phyloP scores from a whole-genome alignment of 2,888 invertebrate genomes.

The Apodemia hepburni region DNA sequence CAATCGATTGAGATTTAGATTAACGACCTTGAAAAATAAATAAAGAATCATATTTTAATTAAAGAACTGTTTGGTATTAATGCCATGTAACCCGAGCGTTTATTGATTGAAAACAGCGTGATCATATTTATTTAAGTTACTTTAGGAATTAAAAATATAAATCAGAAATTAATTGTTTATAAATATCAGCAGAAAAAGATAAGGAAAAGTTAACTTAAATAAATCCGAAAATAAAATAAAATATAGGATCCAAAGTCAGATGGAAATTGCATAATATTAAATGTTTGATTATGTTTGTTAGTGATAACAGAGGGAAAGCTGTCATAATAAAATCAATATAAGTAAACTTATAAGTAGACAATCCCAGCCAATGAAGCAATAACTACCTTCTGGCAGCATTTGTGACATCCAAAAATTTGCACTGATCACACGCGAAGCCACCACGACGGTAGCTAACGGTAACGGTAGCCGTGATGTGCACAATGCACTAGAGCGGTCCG shows the following conservation, averaged over 20 bases:
- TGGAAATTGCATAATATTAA: neutral
- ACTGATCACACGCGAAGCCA: slow-evolving; percentile 19
- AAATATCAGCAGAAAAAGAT: neutral
- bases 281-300: neutral
- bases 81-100: neutral
- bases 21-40: no score
- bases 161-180: neutral
- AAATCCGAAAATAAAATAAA: neutral
- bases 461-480: slow-evolving; percentile 14
- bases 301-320: neutral
- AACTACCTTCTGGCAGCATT: slow-evolving; percentile 73
- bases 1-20: no score
- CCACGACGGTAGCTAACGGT: slow-evolving; percentile 26
- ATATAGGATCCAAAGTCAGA: neutral
- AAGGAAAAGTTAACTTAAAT: neutral
- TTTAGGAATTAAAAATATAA: neutral
- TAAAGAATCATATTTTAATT: no score
- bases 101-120: neutral
- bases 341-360: slow-evolving; percentile 9
- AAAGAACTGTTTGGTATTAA: no score
- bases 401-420: slow-evolving; percentile 54
- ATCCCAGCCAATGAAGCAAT: slow-evolving; percentile 42
- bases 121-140: neutral
- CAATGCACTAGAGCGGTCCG: slow-evolving; percentile 11
- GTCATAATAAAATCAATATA: slow-evolving; percentile 1